Conservation (phyloP, 2,113 vertebrate species). For the Atlantisia rogersi region DNA sequence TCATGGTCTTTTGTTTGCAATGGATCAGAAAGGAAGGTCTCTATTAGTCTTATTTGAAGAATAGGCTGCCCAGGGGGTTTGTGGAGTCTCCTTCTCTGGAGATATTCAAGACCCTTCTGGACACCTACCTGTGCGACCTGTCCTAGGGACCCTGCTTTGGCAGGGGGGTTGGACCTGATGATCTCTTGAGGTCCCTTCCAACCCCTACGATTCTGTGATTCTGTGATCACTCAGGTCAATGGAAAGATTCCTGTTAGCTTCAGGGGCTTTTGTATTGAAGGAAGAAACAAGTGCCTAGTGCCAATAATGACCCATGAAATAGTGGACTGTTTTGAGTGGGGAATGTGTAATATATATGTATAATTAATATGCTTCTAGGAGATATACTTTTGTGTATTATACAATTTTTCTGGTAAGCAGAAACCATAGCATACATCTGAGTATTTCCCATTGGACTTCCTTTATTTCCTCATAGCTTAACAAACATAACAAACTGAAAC, state of each 20-base stretch:
- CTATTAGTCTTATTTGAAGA: neutral
- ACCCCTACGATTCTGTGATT: no score
- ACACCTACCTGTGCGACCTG: no score
- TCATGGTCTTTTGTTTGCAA: neutral
- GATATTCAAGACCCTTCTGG: no score
- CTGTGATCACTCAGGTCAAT: neutral
- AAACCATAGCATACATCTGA: neutral
- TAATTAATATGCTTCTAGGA: neutral
- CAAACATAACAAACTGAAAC: constrained; percentile 16
- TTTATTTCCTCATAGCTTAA: constrained; percentile 36
- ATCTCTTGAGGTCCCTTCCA: no score
- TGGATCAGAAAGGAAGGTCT: neutral
- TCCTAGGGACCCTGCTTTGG: no score
- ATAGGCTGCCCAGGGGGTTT: no score
- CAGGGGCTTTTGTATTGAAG: neutral
- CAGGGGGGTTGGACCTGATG: no score
- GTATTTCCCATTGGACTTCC: neutral
- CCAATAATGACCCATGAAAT: neutral
- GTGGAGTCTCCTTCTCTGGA: no score
- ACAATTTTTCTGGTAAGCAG: neutral
- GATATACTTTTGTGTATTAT: neutral
- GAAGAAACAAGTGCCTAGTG: neutral
- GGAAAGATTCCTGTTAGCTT: neutral
- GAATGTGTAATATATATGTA: neutral
- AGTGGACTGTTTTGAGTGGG: neutral